Evolutionary conservation across 2,113 vertebrate species (phyloP), one percentile per base, ranked within the genome.

Genomic region (Cololabis saira): DNA sequence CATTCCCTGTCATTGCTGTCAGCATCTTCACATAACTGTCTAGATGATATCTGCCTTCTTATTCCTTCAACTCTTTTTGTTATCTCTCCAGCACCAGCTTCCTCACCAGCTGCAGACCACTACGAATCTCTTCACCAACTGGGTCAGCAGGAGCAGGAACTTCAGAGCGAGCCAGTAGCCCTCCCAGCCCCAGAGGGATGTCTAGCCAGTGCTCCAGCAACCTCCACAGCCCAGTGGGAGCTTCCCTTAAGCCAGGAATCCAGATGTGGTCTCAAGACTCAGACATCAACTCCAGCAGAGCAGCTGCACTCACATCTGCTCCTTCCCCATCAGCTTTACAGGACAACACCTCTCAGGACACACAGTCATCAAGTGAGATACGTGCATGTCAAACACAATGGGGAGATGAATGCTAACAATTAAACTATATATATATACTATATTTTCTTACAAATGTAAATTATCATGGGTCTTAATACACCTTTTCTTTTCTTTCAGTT

Each of bases 301-400:
- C 74, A 57, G 74, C 54, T 45, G 51, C 58, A 14, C 53, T 73
- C 42, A 45, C 21, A 12, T 88, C 82, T 16, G 65, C 58, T 53
- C 83, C 84, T 6, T 90, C 91, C 30, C 91, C 92, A 52, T 80
- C 87, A 15, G 64, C 87, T 78, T 60, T 92, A 45, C 88, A 87
- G 79, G 93, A 93, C 69, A 83, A 73, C 51, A 89, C 85, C 8
- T 93, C 93, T 86, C 92, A 92, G 88, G 92, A 93, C 80, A 92
- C 92, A 8, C 87, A 91, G 61, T 94, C 92, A 65, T 94, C 93
- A 89, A 88, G 93, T 93, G 37, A 62, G 48, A 30, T 24, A 37
- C 0, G 50, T 44, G 2, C 22, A 3, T 47, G 33, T 37, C 33
- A 30, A 30, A 30, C 30, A 37, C 33, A 37, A 7, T 47, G 45